phyloP scores from a whole-genome alignment of 2,888 invertebrate genomes.

The Mythimna lalbum region DNA sequence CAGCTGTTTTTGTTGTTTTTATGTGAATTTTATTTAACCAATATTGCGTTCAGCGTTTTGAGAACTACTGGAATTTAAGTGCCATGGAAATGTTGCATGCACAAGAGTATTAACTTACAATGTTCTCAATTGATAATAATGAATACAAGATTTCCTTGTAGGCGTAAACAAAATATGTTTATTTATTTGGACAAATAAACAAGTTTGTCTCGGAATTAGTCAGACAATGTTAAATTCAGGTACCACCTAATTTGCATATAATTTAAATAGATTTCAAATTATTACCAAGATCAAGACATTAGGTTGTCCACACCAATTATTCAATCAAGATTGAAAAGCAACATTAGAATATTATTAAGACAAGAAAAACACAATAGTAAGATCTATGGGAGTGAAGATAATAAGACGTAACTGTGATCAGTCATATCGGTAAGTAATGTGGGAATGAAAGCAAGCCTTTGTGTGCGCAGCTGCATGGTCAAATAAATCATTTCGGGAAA shows the following conservation, averaged over 20 bases:
- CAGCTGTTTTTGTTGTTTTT: background rate
- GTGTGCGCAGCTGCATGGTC: slow-evolving; percentile 79
- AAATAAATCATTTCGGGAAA: slow-evolving; percentile 84
- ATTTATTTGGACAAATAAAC: slow-evolving; percentile 36
- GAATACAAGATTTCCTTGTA: slow-evolving; percentile 7
- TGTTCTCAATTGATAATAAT: slow-evolving; percentile 9
- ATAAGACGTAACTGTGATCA: slow-evolving; percentile 76
- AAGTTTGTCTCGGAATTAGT: slow-evolving; percentile 40
- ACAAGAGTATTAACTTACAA: background rate
- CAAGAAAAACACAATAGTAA: slow-evolving; percentile 48
- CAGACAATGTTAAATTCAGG: slow-evolving; percentile 48
- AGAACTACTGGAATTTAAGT: background rate
- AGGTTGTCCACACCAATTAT: slow-evolving; percentile 48
- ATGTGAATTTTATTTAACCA: background rate
- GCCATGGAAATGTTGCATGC: background rate
- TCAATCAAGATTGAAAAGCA: slow-evolving; percentile 48
- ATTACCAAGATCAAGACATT: slow-evolving; percentile 44
- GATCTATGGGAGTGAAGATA: slow-evolving; percentile 62
- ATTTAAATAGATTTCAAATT: slow-evolving; percentile 46
- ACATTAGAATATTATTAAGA: slow-evolving; percentile 39
- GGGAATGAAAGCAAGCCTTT: slow-evolving; percentile 79
- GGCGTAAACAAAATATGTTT: slow-evolving; percentile 31
- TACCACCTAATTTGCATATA: slow-evolving; percentile 51
- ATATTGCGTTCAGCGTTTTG: background rate
- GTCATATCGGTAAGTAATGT: slow-evolving; percentile 86